These are phyloP conservation scores for Melanostoma scalare DNA, from an alignment of 2,888 invertebrate genomes.

Conservation along the genomic window DNA sequence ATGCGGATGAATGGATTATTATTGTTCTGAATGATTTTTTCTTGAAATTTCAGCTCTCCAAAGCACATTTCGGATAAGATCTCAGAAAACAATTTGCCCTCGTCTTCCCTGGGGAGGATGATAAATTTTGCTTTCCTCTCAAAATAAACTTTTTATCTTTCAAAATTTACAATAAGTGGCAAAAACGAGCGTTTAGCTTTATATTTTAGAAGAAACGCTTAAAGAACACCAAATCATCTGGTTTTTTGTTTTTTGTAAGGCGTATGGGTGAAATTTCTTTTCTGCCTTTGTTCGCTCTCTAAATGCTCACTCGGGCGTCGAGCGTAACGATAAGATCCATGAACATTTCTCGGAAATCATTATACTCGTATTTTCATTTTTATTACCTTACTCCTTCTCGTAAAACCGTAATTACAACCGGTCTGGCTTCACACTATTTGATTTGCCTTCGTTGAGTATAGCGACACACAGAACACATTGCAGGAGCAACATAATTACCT, in stretches of 20 bases:
- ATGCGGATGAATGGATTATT: too few relatives aligned
- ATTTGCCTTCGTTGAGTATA: neutral
- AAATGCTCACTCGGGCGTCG: neutral
- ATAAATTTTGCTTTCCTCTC: too few relatives aligned
- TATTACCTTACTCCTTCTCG: conserved; percentile 43
- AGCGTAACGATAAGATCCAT: conserved; percentile 26
- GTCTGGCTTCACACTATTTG: neutral
- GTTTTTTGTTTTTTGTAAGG: conserved; percentile 2
- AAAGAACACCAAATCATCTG: neutral
- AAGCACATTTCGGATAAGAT: too few relatives aligned
- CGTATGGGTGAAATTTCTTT: conserved; percentile 48
- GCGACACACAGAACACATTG: neutral
- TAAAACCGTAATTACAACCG: conserved; percentile 42
- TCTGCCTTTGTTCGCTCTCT: conserved; percentile 11
- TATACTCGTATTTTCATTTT: conserved; percentile 43
- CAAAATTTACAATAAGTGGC: neutral
- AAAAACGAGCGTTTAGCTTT: too few relatives aligned
- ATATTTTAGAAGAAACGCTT: neutral
- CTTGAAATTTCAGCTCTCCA: too few relatives aligned
- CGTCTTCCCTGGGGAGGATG: too few relatives aligned
- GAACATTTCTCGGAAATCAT: conserved; percentile 35
- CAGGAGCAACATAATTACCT: conserved; percentile 44
- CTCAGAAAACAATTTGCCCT: too few relatives aligned
- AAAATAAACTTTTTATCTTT: too few relatives aligned
- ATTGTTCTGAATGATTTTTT: neutral